Evolutionary conservation across 2,888 invertebrate genomes (phyloP), one percentile per base, ranked within the genome.

Genomic region (Parnassius smintheus): DNA sequence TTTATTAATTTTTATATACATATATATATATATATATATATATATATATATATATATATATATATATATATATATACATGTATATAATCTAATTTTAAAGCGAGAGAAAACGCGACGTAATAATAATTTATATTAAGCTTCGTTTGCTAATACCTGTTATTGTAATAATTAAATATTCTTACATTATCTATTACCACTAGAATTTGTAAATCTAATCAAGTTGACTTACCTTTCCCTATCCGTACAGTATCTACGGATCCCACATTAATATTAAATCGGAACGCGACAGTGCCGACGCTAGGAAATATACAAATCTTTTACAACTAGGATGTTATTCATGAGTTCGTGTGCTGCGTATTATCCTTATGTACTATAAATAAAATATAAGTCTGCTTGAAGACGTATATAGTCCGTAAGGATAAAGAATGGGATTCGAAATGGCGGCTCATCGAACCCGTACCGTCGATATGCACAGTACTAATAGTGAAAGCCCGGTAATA

Each of bases 201-300:
- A 52, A 46, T 51, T 46, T 61, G 51, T 56, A 50, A 55, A 52
- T 51, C 59, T 56, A 56, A 59, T 59, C 44, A 48, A 64, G 48
- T 64, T 52, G 64, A 56, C 64, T 64, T 56, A 62, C 55, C 64
- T 56, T 49, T 59, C 52, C 51, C 59, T 63, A 59, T 63, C 59
- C 41, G 59, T 55, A 63, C 13, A 48, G 48, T 13, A 41, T 73
- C 72, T 74, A 75, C 75, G 74, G 74, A 75, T 72, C 76, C 72
- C 66, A 72, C 75, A 79, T 78, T 80, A 79, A 81, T 78, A 80
- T 82, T 77, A 76, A 80, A 78, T 68, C 68, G 64, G 71, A 70
- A 66, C 68, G 60, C 72, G 72, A 72, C 71, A 70, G 66, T 66
- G 71, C 66, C 69, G 66, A 62, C 66, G 67, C 65, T 59, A 64